Evolutionary conservation across 2,797 vertebrate genomes (phyloP), one percentile per base, ranked within the genome.

Genomic region (Coccyzus lansbergi): DNA sequence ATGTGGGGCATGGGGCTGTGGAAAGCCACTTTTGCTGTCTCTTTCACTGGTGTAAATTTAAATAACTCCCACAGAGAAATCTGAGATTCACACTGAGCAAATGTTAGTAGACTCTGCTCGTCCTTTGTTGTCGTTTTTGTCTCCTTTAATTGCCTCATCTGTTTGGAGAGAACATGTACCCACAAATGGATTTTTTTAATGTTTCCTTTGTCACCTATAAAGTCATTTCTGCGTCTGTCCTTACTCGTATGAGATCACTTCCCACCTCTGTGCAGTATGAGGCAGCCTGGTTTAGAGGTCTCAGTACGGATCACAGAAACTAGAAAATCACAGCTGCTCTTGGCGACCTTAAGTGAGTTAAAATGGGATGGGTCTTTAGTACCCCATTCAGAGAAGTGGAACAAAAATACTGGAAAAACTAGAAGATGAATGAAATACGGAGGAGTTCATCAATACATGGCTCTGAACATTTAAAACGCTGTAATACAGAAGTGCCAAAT

Each of bases 51-150:
- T 84, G 93, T 88, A 90, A 94, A 96, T 94, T 93, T 94, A 92
- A 96, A 56, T 84, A 94, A 94, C 88, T 91, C 92, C 90, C 93
- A 96, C 93, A 70, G 94, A 96, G 95, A 88, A 95, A 94, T 63
- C 83, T 9, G 53, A 74, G 88, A 91, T 90, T 90, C 90, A 90
- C 92, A 79, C 90, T 74, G 92, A 94, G 93, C 88, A 94, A 96
- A 95, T 65, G 87, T 88, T 81, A 92, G 87, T 48, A 94, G 92
- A 88, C 75, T 83, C 80, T 28, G 67, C 86, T 92, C 72, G 87
- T 83, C 85, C 90, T 95, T 88, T 88, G 88, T 84, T 84, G 90
- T 65, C 20, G 3, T 76, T 93, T 95, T 46, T 95, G 82, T 65
- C 85, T 82, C 77, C 86, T 92, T 84, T 94, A 96, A 93, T 86